Evolutionary conservation across 2,888 invertebrate species (phyloP).

Genomic region (Oxycera nigricornis): DNA sequence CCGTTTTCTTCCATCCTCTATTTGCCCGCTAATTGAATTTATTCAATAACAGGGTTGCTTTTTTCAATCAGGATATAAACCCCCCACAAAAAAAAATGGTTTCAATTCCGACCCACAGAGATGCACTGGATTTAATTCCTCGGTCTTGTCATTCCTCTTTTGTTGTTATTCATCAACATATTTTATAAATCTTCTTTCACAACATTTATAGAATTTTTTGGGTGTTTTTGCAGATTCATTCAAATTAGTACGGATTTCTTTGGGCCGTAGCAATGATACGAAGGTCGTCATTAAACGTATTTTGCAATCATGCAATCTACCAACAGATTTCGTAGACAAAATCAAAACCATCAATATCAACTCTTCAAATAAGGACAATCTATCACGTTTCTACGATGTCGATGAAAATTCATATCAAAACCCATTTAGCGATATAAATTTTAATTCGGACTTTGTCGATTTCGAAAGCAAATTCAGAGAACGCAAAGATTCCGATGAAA

Average conservation of each 20-base stretch:
- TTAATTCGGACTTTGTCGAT: constrained; percentile 45
- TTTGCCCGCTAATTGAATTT: too few relatives aligned
- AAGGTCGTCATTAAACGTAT: constrained; percentile 76
- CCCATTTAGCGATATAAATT: constrained; percentile 47
- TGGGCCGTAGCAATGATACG: constrained; percentile 73
- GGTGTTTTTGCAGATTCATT: constrained; percentile 67
- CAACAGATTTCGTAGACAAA: constrained; percentile 86
- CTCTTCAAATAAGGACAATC: constrained; percentile 10
- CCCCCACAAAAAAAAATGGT: too few relatives aligned
- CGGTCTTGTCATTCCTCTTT: too few relatives aligned
- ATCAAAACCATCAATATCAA: constrained; percentile 60
- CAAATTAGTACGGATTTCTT: constrained; percentile 75
- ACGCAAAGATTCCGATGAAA: constrained; percentile 42
- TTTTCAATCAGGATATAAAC: too few relatives aligned
- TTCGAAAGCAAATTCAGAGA: constrained; percentile 48
- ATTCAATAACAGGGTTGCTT: too few relatives aligned
- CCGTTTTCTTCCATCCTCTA: too few relatives aligned
- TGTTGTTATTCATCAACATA: background rate
- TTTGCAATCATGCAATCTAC: constrained; percentile 80
- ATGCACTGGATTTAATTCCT: too few relatives aligned
- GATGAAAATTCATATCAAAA: constrained; percentile 13
- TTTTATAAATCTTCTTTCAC: background rate
- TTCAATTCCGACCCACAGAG: too few relatives aligned
- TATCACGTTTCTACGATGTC: constrained; percentile 41
- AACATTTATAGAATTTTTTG: background rate